Evolutionary conservation across 2,797 vertebrate species (phyloP).

Genomic region (Podarcis siculus): DNA sequence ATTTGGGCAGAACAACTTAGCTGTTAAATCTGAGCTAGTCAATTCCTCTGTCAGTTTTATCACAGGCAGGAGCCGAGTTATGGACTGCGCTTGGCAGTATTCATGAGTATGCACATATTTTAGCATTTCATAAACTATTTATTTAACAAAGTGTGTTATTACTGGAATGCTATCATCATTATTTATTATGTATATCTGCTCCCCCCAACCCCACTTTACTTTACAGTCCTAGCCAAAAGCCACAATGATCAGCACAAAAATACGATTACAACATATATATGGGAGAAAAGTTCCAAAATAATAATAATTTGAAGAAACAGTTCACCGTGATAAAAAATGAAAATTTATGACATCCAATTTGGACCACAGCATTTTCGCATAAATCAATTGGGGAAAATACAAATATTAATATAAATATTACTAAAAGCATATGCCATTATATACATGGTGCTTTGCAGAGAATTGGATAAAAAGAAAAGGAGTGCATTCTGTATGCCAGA

Average conservation of each 20-base stretch:
- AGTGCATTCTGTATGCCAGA: background rate
- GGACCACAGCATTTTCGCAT: background rate
- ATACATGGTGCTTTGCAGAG: background rate
- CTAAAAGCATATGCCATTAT: background rate
- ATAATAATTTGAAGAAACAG: background rate
- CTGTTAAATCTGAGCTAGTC: conserved; percentile 17
- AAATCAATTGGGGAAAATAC: background rate
- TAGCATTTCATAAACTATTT: conserved; percentile 14
- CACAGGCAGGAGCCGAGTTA: conserved; percentile 7
- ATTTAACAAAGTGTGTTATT: conserved; percentile 15
- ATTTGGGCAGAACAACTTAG: background rate
- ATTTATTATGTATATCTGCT: conserved; percentile 17
- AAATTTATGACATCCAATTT: background rate
- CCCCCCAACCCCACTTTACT: too few species aligned
- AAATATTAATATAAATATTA: background rate
- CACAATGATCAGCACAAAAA: conserved; percentile 1
- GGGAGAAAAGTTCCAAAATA: background rate
- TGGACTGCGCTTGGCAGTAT: background rate
- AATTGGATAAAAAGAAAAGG: background rate
- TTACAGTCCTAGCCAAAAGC: conserved; percentile 1
- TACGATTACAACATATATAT: background rate
- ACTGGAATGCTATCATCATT: conserved; percentile 1
- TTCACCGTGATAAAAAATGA: background rate
- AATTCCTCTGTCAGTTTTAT: conserved; percentile 30
- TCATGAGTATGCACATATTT: background rate